Percentiles rank a stretch among this genome's conserved stretches.
Conservation (phyloP, 2,113 vertebrate genomes). For the Athene cunicularia region DNA sequence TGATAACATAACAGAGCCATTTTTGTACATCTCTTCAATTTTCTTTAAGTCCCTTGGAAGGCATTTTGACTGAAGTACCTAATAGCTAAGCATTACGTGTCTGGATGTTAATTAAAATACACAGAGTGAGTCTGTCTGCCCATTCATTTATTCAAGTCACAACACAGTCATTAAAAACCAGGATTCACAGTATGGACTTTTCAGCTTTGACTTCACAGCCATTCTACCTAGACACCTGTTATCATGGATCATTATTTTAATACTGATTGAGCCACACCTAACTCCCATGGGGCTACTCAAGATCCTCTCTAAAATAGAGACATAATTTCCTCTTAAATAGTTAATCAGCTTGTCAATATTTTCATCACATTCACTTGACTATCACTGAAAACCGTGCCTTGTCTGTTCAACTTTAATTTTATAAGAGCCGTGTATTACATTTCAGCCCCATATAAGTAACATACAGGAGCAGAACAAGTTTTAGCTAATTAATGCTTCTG, state of each 20-base stretch:
- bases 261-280: not conserved
- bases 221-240: not conserved
- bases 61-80: not conserved
- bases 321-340: slow-evolving; percentile 3
- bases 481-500: slow-evolving; percentile 49
- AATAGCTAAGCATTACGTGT: not conserved
- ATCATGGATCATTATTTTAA: not conserved
- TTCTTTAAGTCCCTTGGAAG: not conserved
- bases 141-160: not conserved
- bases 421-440: slow-evolving; percentile 19
- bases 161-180: not conserved
- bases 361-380: not conserved
- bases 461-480: not conserved
- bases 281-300: not conserved
- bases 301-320: not conserved
- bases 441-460: slow-evolving; percentile 35
- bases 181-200: not conserved
- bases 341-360: not conserved
- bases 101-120: not conserved
- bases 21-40: not conserved
- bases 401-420: slow-evolving; percentile 5
- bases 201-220: not conserved
- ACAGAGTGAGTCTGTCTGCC: not conserved
- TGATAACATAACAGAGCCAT: not conserved
- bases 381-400: not conserved